phyloP scores from a whole-genome alignment of 2,797 vertebrate species.

The Nasua narica region DNA sequence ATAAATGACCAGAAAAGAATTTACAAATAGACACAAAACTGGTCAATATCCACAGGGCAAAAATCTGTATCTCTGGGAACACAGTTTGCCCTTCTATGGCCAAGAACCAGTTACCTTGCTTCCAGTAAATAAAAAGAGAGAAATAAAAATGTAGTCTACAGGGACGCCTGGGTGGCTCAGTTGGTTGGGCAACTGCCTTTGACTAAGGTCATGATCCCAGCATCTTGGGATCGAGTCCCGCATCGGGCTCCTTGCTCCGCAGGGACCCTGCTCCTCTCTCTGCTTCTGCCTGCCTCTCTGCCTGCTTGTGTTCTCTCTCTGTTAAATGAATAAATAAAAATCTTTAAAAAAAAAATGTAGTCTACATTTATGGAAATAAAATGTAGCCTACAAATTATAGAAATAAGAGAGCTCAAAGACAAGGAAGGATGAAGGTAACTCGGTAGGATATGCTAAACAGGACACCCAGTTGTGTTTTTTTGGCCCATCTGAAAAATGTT shows the following conservation, averaged over 20 bases:
- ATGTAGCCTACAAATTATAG: not conserved
- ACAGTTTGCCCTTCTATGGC: not conserved
- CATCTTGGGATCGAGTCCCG: too few relatives aligned
- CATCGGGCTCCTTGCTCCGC: too few relatives aligned
- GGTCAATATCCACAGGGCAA: not conserved
- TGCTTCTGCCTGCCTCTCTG: too few relatives aligned
- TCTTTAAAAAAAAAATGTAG: not conserved
- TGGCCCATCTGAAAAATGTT: not conserved
- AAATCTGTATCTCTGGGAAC: not conserved
- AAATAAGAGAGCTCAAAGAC: not conserved
- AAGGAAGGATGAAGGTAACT: not conserved
- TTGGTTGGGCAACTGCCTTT: too few relatives aligned
- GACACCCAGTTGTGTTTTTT: not conserved
- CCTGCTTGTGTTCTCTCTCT: too few relatives aligned
- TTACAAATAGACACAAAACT: not conserved
- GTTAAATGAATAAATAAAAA: too few relatives aligned
- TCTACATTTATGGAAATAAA: not conserved
- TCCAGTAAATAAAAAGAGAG: not conserved
- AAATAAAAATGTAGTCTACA: not conserved
- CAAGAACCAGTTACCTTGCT: not conserved
- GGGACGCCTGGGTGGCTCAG: too few relatives aligned
- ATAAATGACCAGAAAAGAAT: not conserved
- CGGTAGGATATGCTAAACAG: not conserved
- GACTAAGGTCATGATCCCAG: too few relatives aligned
- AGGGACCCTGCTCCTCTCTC: too few relatives aligned